These are phyloP conservation scores for Siniperca undulata DNA, from an alignment of 2,797 vertebrate genomes.

Conservation along the genomic window DNA sequence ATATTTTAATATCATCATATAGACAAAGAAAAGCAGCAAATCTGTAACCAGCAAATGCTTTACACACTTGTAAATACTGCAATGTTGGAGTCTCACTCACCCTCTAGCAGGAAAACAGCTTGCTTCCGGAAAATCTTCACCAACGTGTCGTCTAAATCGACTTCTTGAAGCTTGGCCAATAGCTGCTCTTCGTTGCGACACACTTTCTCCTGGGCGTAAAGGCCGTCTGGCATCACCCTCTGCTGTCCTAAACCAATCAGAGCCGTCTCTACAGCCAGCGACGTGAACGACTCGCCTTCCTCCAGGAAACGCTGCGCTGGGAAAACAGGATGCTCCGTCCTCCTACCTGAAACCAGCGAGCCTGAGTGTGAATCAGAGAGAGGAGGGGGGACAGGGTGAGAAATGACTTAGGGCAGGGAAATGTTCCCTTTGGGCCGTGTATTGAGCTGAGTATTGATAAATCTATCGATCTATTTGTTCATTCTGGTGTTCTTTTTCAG, in stretches of 20 bases:
- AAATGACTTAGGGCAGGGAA: conserved; percentile 21
- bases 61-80: background rate
- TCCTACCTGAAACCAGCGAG: conserved; percentile 75
- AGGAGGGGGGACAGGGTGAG: conserved; percentile 2
- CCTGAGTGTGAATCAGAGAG: conserved; percentile 70
- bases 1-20: background rate
- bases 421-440: conserved; percentile 42
- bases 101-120: conserved; percentile 94
- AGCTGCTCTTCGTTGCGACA: conserved; percentile 96
- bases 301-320: conserved; percentile 89
- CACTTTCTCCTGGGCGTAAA: conserved; percentile 97
- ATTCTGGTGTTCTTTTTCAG: conserved; percentile 42
- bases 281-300: conserved; percentile 92
- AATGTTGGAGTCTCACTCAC: conserved; percentile 75
- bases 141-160: conserved; percentile 90
- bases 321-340: conserved; percentile 87
- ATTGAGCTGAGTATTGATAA: conserved; percentile 60
- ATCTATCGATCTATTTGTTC: conserved; percentile 72
- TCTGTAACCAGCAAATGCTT: background rate
- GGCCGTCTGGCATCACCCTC: conserved; percentile 95
- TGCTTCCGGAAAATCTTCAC: conserved; percentile 97
- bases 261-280: conserved; percentile 92
- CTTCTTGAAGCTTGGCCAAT: conserved; percentile 93
- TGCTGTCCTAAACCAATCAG: conserved; percentile 95
- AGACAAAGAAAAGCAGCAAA: background rate